Evolutionary conservation across 2,888 invertebrate species (phyloP).

Genomic region (Chrysodeixis includens): DNA sequence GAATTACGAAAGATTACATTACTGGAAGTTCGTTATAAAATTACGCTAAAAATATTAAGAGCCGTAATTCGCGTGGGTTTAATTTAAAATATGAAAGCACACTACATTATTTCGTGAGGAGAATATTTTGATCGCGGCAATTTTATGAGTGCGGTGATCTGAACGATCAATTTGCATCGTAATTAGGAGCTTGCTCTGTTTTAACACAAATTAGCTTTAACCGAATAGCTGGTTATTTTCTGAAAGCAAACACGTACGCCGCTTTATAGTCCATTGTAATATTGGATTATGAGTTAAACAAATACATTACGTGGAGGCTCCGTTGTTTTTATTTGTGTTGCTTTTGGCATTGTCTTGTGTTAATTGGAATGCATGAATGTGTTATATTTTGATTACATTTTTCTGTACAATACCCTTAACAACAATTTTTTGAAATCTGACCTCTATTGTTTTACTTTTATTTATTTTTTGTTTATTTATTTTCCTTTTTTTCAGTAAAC

Average conservation of each 20-base stretch:
- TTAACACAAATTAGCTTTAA: constrained; percentile 83
- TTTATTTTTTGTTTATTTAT: too few relatives aligned
- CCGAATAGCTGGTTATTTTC: constrained; percentile 70
- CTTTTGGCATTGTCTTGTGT: constrained; percentile 17
- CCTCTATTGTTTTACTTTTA: too few relatives aligned
- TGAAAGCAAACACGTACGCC: constrained; percentile 64
- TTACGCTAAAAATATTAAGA: constrained; percentile 47
- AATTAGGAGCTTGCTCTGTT: constrained; percentile 83
- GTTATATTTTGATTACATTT: neutral
- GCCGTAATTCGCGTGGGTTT: constrained; percentile 44
- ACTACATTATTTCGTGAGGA: constrained; percentile 47
- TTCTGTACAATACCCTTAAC: neutral
- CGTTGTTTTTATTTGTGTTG: constrained; percentile 37
- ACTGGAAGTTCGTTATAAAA: constrained; percentile 30
- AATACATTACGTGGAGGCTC: constrained; percentile 45
- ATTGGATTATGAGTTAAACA: constrained; percentile 54
- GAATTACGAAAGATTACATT: constrained; percentile 41
- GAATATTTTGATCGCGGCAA: constrained; percentile 69
- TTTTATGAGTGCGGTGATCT: constrained; percentile 80
- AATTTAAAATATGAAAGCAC: constrained; percentile 49
- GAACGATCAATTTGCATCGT: constrained; percentile 86
- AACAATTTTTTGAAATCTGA: neutral
- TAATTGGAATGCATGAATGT: neutral
- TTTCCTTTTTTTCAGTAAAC: too few relatives aligned
- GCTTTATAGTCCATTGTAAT: constrained; percentile 59